Conservation (phyloP, 2,113 vertebrate species). For the Papio anubis region DNA sequence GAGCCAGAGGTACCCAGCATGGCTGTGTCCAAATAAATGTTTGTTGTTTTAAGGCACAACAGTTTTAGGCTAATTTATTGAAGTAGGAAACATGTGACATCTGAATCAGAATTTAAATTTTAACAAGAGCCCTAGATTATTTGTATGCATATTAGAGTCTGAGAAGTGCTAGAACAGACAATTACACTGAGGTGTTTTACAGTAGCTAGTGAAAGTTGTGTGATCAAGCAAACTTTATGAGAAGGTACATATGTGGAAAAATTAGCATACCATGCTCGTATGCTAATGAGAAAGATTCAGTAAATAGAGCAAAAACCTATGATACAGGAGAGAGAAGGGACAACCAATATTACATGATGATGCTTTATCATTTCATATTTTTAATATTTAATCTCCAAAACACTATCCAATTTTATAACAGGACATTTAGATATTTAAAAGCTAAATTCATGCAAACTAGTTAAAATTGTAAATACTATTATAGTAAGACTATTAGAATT, state of each 20-base stretch:
- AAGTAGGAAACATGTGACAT: not conserved
- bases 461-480: constrained; percentile 24
- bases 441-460: not conserved
- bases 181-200: not conserved
- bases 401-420: not conserved
- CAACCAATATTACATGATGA: not conserved
- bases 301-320: not conserved
- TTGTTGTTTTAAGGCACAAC: not conserved
- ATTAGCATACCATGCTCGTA: not conserved
- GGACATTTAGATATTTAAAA: constrained; percentile 28
- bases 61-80: not conserved
- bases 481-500: not conserved
- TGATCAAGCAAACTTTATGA: not conserved
- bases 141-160: not conserved
- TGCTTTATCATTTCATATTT: not conserved
- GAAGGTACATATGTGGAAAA: not conserved
- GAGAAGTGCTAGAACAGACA: not conserved
- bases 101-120: constrained; percentile 26
- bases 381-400: constrained; percentile 8
- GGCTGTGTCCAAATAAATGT: not conserved
- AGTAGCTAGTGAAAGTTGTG: not conserved
- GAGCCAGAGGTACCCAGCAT: not conserved
- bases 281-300: not conserved
- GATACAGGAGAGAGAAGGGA: not conserved
- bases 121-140: not conserved